A percentile compares a stretch with the other conserved stretches of the same genome.
Evolutionary conservation across 2,888 invertebrate species (phyloP).

Genomic region (Xylocampa areola): DNA sequence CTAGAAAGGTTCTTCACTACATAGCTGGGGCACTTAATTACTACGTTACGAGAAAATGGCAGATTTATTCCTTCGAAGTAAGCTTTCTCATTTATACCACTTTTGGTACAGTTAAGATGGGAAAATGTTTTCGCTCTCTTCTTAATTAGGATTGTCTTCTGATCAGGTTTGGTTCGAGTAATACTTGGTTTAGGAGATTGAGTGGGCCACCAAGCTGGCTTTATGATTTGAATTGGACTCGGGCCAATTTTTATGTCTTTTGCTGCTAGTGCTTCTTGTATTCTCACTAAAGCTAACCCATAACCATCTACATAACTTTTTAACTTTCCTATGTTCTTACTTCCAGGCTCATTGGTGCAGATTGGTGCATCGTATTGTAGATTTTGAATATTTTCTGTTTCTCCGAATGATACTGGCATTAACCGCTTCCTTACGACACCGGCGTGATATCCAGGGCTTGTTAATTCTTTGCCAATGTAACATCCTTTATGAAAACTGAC

Average conservation of each 20-base stretch:
- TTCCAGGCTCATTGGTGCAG: constrained; percentile 65
- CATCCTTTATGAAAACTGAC: constrained; percentile 99
- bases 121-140: neutral
- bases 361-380: constrained; percentile 74
- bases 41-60: constrained; percentile 92
- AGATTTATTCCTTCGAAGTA: constrained; percentile 94
- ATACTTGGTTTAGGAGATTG: constrained; percentile 91
- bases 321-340: constrained; percentile 91
- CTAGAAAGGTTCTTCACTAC: constrained; percentile 96
- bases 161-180: constrained; percentile 60
- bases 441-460: constrained; percentile 98
- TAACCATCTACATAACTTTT: constrained; percentile 89
- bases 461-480: constrained; percentile 99
- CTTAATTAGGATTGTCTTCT: neutral
- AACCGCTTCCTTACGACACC: constrained; percentile 98
- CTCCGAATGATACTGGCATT: constrained; percentile 94
- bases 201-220: constrained; percentile 95
- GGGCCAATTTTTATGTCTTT: constrained; percentile 89
- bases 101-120: constrained; percentile 91
- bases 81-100: constrained; percentile 92
- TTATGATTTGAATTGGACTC: constrained; percentile 87
- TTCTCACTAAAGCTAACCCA: constrained; percentile 93
- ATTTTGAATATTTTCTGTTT: constrained; percentile 59
- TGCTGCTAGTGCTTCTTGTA: constrained; percentile 92
- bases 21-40: constrained; percentile 93